Evolutionary conservation across 2,113 vertebrate genomes (phyloP).

Genomic region (Electrona antarctica): DNA sequence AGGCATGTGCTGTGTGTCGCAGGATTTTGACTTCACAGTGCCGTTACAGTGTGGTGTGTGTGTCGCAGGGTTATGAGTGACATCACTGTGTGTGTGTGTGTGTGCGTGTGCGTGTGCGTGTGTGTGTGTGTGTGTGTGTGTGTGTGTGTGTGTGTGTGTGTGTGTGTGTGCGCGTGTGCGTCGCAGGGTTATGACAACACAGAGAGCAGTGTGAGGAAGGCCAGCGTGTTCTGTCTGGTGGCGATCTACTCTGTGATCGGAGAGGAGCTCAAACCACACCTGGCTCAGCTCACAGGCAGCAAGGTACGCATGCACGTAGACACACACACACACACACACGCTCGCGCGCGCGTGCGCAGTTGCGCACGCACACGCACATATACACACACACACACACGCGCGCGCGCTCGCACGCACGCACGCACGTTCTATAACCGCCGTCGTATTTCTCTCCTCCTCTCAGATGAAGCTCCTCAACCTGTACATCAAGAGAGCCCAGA

Average conservation of each 20-base stretch:
- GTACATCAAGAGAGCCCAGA: constrained; percentile 97
- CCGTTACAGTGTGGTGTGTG: too few species aligned
- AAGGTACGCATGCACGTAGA: constrained; percentile 79
- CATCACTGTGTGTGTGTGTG: too few species aligned
- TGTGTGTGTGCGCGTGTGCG: background rate
- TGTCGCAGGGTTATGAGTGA: too few species aligned
- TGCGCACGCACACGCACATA: too few species aligned
- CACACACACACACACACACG: background rate
- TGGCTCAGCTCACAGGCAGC: constrained; percentile 95
- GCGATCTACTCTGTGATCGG: constrained; percentile 97
- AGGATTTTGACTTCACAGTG: too few species aligned
- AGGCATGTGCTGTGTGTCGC: too few species aligned
- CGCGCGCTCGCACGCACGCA: too few species aligned
- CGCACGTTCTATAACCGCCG: too few species aligned
- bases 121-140: too few species aligned
- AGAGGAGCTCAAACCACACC: constrained; percentile 95
- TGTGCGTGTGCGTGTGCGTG: too few species aligned
- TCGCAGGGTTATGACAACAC: constrained; percentile 95
- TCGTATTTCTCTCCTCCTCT: background rate
- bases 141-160: background rate
- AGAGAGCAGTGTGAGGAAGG: constrained; percentile 96
- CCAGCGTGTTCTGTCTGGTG: constrained; percentile 96
- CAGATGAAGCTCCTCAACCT: constrained; percentile 98
- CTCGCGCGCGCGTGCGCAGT: too few species aligned
- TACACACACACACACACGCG: too few species aligned